Conservation (phyloP, 1,140 invertebrate genomes). For the Philopotamus ludificatus region DNA sequence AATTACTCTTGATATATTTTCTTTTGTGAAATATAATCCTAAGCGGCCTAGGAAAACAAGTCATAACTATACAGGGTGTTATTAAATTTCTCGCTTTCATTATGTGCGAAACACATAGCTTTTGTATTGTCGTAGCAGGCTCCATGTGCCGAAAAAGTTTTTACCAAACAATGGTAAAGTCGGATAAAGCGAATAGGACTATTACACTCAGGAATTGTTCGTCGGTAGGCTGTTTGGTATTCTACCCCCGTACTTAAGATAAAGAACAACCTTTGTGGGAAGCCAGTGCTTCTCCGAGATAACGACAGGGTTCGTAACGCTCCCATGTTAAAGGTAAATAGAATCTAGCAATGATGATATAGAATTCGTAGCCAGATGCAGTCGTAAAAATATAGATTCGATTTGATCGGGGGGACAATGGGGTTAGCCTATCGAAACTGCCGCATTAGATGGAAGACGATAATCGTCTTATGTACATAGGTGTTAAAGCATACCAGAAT, state of each 20-base stretch:
- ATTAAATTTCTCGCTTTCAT: background rate
- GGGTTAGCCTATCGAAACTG: too few relatives aligned
- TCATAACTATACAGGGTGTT: background rate
- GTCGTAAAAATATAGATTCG: conserved; percentile 13
- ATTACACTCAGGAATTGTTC: conserved; percentile 26
- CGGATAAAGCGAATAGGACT: conserved; percentile 23
- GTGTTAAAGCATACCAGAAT: background rate
- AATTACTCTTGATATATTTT: background rate
- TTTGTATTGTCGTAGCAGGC: background rate
- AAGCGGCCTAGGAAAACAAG: background rate
- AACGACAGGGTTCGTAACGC: background rate
- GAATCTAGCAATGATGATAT: conserved; percentile 2
- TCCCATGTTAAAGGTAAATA: conserved; percentile 11
- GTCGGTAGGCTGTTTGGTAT: conserved; percentile 24
- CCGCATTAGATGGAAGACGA: background rate
- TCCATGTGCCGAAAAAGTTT: conserved; percentile 18
- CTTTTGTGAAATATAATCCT: background rate
- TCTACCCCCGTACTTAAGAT: conserved; percentile 24
- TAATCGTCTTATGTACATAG: background rate
- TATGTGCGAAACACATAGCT: background rate
- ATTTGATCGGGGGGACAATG: background rate
- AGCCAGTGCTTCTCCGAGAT: conserved; percentile 6
- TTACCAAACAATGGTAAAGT: conserved; percentile 12
- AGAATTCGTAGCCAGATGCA: background rate
- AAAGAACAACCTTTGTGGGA: conserved; percentile 19